Base-by-base conservation (phyloP, 2,888 invertebrate genomes). In the Tachystola acroxantha region DNA sequence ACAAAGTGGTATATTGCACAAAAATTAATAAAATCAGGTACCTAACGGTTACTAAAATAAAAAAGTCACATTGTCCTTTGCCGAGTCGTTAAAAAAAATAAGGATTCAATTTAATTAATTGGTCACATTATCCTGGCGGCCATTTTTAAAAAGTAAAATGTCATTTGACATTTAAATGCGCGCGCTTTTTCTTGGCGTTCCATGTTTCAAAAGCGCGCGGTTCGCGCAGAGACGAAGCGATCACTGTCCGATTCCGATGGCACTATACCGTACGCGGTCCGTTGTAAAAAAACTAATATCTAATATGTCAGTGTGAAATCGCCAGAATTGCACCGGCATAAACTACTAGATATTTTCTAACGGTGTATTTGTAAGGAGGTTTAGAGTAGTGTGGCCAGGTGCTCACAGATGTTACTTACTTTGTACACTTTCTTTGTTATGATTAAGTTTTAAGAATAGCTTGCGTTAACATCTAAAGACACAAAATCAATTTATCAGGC, bases 1-100 rank as follows among this genome's bases (percentile, higher is more conserved):
- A 81, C 80, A 42, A 39, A 51, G 64, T 65, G 77, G 65, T 57
- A 57, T 84, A 84, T 84, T 84, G 82, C 82, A 84, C 82, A 57
- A 49, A 24, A 56, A 46, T 46, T 36, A 44, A 57, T 49, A 45
- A 53, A 53, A 55, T 72, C 77, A 77, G 78, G 77, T 78, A 78
- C 77, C 52, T 40, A 46, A 48, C 41, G 48, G 55, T 53, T 51
- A 48, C 48, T 46, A 2, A 44, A 43, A 45, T 43, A 39, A 48
- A 46, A 42, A 29, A 29, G 26, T 62, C 53, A 60, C 60, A 62
- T 62, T 50, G 50, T 57, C 42, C 3, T 16, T n/a, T n/a, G n/a
- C n/a, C n/a, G n/a, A n/a, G n/a, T n/a, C n/a, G n/a, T n/a, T n/a
- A n/a, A n/a, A n/a, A n/a, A n/a, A n/a, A n/a, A n/a, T n/a, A 36